These are phyloP conservation scores for Microcebus ravelobensis DNA, from an alignment of 2,113 vertebrate genomes.

Conservation along the genomic window DNA sequence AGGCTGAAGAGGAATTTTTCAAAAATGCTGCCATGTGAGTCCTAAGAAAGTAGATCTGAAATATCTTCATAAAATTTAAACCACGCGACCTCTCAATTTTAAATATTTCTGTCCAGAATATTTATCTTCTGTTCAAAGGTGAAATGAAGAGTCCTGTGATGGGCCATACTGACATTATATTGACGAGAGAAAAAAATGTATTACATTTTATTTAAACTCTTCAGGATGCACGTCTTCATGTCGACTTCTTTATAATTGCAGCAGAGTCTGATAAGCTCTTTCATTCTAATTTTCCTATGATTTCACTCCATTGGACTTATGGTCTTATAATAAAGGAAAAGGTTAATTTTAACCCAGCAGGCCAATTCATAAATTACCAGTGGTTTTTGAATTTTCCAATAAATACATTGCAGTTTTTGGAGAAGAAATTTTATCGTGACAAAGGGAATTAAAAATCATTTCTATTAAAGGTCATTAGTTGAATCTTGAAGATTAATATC, in stretches of 20 bases:
- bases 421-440: constrained; percentile 42
- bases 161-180: constrained; percentile 31
- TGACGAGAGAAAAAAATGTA: constrained; percentile 55
- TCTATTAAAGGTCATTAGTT: background rate
- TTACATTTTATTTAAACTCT: constrained; percentile 57
- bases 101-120: constrained; percentile 45
- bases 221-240: constrained; percentile 36
- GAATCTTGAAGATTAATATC: constrained; percentile 47
- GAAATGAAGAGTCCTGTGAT: background rate
- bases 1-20: background rate
- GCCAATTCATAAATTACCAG: background rate
- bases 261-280: constrained; percentile 37
- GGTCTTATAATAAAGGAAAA: constrained; percentile 60
- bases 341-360: constrained; percentile 35
- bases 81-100: background rate
- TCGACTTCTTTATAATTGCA: constrained; percentile 56
- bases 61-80: constrained; percentile 30
- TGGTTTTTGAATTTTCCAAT: constrained; percentile 44
- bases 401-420: background rate
- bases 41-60: background rate
- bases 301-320: constrained; percentile 49
- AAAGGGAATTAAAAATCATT: constrained; percentile 41
- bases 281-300: constrained; percentile 47
- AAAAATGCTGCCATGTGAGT: background rate
- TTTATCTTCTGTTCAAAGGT: background rate